Evolutionary conservation across 2,888 invertebrate genomes (phyloP).

Genomic region (Noctua comes): DNA sequence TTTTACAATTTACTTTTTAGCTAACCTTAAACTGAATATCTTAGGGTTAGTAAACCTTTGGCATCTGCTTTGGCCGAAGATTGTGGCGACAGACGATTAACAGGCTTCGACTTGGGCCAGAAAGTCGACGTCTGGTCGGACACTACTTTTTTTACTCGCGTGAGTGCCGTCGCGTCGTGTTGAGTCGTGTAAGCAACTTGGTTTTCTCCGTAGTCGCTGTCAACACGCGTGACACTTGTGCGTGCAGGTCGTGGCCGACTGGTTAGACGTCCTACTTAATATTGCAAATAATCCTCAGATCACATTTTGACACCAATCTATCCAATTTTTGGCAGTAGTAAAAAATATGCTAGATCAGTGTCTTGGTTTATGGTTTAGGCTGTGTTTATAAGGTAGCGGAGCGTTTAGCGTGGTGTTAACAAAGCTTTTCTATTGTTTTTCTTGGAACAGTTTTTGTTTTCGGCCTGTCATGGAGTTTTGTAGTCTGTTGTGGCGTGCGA

Average conservation of each 20-base stretch:
- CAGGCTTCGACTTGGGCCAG: neutral
- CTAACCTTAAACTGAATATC: neutral
- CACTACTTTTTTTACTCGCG: neutral
- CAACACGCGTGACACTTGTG: neutral
- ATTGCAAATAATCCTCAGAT: constrained; percentile 21
- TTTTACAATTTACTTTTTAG: neutral
- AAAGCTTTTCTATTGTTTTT: neutral
- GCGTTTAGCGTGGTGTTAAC: constrained; percentile 8
- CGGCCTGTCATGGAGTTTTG: no score
- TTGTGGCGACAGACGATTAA: neutral
- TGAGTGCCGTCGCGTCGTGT: neutral
- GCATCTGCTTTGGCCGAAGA: neutral
- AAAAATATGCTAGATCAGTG: constrained; percentile 65
- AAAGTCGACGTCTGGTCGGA: neutral
- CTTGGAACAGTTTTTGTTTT: neutral
- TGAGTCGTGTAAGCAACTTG: neutral
- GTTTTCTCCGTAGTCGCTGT: neutral
- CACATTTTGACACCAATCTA: constrained; percentile 35
- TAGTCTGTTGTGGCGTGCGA: neutral
- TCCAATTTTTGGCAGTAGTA: constrained; percentile 62
- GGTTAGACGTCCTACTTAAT: neutral
- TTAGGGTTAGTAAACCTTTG: neutral
- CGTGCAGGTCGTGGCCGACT: neutral
- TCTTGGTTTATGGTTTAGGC: constrained; percentile 35
- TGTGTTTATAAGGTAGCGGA: neutral